A percentile compares a stretch with the other conserved stretches of the same genome.
phyloP scores from a whole-genome alignment of 2,888 invertebrate species.

The Mycalesis mineus region DNA sequence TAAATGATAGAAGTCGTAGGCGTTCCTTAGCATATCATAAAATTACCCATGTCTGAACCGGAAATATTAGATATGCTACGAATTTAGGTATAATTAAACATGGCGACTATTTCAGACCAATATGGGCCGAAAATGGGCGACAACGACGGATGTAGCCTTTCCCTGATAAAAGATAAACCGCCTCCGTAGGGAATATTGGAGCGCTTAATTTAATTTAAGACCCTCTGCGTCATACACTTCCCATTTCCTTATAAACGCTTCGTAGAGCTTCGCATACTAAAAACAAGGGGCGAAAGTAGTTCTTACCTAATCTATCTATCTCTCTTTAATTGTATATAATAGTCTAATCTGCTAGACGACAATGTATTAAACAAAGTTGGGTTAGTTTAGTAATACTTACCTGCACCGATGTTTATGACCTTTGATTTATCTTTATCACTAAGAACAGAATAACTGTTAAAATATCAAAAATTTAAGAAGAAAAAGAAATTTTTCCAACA shows the following conservation, averaged over 20 bases:
- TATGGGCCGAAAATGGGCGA: slow-evolving; percentile 20
- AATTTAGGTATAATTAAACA: background rate
- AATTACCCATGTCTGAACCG: background rate
- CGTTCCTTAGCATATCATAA: too few species aligned
- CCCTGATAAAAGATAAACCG: slow-evolving; percentile 46
- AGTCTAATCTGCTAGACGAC: too few species aligned
- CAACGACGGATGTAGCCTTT: slow-evolving; percentile 36
- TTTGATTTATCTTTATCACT: too few species aligned
- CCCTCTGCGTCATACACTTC: slow-evolving; percentile 66
- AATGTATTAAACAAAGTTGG: too few species aligned
- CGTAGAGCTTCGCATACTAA: slow-evolving; percentile 50
- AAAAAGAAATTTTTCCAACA: too few species aligned
- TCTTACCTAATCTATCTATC: slow-evolving; percentile 34
- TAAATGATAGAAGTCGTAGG: too few species aligned
- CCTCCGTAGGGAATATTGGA: slow-evolving; percentile 56
- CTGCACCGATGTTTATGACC: too few species aligned
- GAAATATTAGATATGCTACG: background rate
- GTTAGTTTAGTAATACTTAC: too few species aligned
- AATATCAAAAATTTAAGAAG: too few species aligned
- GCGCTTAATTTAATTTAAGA: slow-evolving; percentile 66
- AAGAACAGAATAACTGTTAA: too few species aligned
- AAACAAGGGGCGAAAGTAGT: slow-evolving; percentile 53
- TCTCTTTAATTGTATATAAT: too few species aligned
- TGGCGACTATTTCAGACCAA: background rate
- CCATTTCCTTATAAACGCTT: slow-evolving; percentile 63